A percentile compares a stretch with the other conserved stretches of the same genome.
Evolutionary conservation across 2,888 invertebrate genomes (phyloP).

Genomic region (Ornithoptera alexandrae): DNA sequence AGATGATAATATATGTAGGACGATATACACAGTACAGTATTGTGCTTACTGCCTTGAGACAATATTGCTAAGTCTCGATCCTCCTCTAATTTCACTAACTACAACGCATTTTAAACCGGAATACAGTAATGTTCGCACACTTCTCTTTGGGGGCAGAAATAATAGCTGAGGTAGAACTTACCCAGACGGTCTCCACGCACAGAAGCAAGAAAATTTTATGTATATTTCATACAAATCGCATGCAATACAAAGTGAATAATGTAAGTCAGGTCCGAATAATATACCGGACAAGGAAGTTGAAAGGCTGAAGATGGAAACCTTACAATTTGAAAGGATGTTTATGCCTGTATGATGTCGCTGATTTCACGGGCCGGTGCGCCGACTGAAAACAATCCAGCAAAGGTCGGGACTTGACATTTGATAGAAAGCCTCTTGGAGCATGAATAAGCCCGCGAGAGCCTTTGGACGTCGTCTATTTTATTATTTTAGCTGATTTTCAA

Average conservation of each 20-base stretch:
- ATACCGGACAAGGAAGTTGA: slow-evolving; percentile 34
- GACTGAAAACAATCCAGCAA: slow-evolving; percentile 60
- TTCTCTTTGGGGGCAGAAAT: too few species aligned
- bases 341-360: slow-evolving; percentile 52
- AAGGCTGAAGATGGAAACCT: slow-evolving; percentile 46
- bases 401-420: slow-evolving; percentile 69
- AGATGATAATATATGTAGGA: too few species aligned
- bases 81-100: too few species aligned
- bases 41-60: too few species aligned
- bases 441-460: slow-evolving; percentile 48
- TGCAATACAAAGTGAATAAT: slow-evolving; percentile 28
- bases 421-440: slow-evolving; percentile 67
- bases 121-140: too few species aligned
- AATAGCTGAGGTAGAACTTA: too few species aligned
- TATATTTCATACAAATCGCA: slow-evolving; percentile 1
- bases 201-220: too few species aligned
- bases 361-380: slow-evolving; percentile 63
- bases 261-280: slow-evolving; percentile 37
- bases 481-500: slow-evolving; percentile 39
- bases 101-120: too few species aligned
- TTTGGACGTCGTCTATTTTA: slow-evolving; percentile 39
- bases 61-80: too few species aligned
- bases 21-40: too few species aligned
- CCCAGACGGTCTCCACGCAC: too few species aligned
- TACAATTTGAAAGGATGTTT: slow-evolving; percentile 55